A percentile compares a stretch with the other conserved stretches of the same genome.
phyloP scores from a whole-genome alignment of 1,140 invertebrate genomes.

The Drosophila quadrilineata region DNA sequence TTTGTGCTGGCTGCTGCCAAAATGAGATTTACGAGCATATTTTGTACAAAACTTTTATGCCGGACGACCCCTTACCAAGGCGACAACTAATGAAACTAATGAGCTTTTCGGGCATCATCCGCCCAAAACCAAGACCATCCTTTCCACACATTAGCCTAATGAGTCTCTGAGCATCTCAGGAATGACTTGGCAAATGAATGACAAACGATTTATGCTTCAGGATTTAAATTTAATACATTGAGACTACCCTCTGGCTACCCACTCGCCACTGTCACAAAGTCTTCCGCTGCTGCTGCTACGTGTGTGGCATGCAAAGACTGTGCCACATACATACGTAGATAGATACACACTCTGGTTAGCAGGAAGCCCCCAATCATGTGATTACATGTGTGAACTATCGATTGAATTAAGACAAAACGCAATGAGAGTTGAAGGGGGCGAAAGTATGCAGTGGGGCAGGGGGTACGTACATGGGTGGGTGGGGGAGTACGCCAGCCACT shows the following conservation, averaged over 20 bases:
- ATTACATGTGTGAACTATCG: slow-evolving; percentile 79
- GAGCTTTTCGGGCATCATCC: slow-evolving; percentile 53
- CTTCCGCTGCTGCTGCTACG: slow-evolving; percentile 60
- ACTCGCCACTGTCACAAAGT: slow-evolving; percentile 48
- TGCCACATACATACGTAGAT: slow-evolving; percentile 12
- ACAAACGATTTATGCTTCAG: slow-evolving; percentile 62
- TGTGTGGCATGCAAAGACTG: slow-evolving; percentile 69
- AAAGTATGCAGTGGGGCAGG: background rate
- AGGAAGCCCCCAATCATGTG: slow-evolving; percentile 74
- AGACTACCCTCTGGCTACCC: slow-evolving; percentile 5
- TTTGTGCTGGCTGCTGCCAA: slow-evolving; percentile 51
- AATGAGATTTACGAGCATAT: slow-evolving; percentile 76
- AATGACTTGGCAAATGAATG: slow-evolving; percentile 52
- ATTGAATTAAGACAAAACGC: slow-evolving; percentile 72
- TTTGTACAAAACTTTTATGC: slow-evolving; percentile 64
- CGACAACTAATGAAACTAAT: slow-evolving; percentile 60
- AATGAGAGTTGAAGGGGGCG: background rate
- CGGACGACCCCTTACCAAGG: slow-evolving; percentile 38
- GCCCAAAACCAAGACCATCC: no score
- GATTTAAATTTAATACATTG: slow-evolving; percentile 58
- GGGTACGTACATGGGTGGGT: slow-evolving; percentile 10
- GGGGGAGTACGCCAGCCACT: slow-evolving; percentile 54
- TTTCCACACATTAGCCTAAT: slow-evolving; percentile 65
- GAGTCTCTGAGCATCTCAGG: slow-evolving; percentile 23
- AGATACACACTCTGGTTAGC: no score